Conservation (phyloP, 2,888 invertebrate species). For the Lasioglossum pauxillum region DNA sequence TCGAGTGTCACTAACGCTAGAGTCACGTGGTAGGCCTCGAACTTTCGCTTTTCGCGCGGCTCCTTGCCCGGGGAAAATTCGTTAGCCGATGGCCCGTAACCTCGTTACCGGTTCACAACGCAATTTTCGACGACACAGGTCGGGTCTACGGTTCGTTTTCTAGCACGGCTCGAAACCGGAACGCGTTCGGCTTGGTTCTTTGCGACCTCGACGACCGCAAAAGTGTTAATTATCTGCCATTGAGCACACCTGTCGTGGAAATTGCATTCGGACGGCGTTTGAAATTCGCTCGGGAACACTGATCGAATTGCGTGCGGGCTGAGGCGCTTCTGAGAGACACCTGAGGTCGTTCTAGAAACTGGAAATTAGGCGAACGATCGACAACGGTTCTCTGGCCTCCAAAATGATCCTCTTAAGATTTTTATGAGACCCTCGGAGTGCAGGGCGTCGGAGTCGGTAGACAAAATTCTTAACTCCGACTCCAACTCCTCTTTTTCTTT, state of each 20-base stretch:
- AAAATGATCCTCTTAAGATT: too few species aligned
- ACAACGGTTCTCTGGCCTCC: too few species aligned
- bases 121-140: not conserved
- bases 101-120: not conserved
- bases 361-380: not conserved
- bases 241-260: not conserved
- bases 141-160: not conserved
- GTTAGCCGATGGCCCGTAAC: conserved; percentile 7
- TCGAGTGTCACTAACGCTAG: conserved; percentile 78
- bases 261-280: not conserved
- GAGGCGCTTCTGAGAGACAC: not conserved
- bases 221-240: not conserved
- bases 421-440: too few species aligned
- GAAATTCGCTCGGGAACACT: not conserved
- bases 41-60: conserved; percentile 64
- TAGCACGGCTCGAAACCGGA: not conserved
- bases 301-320: not conserved
- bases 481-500: too few species aligned
- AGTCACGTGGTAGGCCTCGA: conserved; percentile 49
- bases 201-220: not conserved
- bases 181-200: not conserved
- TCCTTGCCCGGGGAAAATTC: conserved; percentile 37
- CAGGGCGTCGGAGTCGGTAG: too few species aligned
- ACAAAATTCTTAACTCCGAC: too few species aligned
- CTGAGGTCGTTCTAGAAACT: not conserved